Evolutionary conservation across 2,113 vertebrate species (phyloP).

Genomic region (Pipra filicauda): DNA sequence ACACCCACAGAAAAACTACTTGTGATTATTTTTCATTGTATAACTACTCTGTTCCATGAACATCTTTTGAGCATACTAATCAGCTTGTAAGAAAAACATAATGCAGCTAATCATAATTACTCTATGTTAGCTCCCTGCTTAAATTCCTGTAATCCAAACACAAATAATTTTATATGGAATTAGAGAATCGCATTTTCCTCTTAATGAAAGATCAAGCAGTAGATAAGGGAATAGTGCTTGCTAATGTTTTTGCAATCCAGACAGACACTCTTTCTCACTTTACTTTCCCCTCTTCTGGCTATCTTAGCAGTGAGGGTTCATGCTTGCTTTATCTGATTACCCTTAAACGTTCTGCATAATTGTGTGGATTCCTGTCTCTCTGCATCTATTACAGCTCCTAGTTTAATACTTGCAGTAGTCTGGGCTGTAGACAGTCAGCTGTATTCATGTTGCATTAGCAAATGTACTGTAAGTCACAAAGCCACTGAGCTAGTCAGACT

Average conservation of each 20-base stretch:
- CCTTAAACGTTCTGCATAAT: conserved; percentile 26
- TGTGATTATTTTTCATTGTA: conserved; percentile 32
- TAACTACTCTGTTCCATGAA: conserved; percentile 15
- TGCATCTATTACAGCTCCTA: conserved; percentile 13
- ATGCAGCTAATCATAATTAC: conserved; percentile 53
- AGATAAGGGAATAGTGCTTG: neutral
- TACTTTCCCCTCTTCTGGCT: neutral
- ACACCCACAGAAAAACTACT: neutral
- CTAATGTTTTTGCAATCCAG: neutral
- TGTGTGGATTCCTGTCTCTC: conserved; percentile 42
- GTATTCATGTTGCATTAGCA: neutral
- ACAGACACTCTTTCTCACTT: neutral
- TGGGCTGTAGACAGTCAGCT: neutral
- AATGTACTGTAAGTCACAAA: neutral
- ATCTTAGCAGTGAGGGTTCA: neutral
- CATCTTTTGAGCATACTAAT: conserved; percentile 29
- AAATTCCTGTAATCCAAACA: conserved; percentile 44
- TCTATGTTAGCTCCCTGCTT: conserved; percentile 9
- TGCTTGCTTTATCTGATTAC: conserved; percentile 37
- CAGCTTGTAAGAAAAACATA: conserved; percentile 14
- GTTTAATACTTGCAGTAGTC: neutral
- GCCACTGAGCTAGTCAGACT: neutral
- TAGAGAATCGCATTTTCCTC: conserved; percentile 20
- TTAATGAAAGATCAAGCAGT: conserved; percentile 10
- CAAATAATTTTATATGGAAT: conserved; percentile 57